phyloP scores from a whole-genome alignment of 2,888 invertebrate genomes.

The Ectemnius continuus region DNA sequence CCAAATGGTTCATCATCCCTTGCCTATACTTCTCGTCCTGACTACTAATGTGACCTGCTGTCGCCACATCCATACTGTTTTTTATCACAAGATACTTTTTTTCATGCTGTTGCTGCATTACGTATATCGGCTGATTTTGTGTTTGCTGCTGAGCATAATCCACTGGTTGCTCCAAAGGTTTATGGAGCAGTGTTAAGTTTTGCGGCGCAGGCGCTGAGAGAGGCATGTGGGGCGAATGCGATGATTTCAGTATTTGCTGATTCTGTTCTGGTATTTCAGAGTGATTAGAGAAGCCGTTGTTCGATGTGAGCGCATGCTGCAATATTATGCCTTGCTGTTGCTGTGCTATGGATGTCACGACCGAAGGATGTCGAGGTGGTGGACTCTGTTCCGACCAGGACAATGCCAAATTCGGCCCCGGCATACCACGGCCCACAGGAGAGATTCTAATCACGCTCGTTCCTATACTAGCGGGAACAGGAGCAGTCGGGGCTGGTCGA shows the following conservation, averaged over 20 bases:
- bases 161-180: conserved; percentile 71
- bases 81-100: conserved; percentile 84
- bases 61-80: conserved; percentile 76
- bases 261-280: conserved; percentile 69
- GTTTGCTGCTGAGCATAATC: conserved; percentile 70
- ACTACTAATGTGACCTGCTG: conserved; percentile 74
- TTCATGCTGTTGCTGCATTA: conserved; percentile 79
- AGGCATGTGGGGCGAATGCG: conserved; percentile 70
- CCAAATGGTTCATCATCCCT: conserved; percentile 69
- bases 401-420: conserved; percentile 64
- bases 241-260: conserved; percentile 67
- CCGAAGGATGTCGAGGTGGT: conserved; percentile 73
- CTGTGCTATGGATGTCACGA: conserved; percentile 74
- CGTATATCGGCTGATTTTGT: conserved; percentile 64
- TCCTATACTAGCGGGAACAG: conserved; percentile 76
- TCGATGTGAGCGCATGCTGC: conserved; percentile 78
- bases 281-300: conserved; percentile 71
- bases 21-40: conserved; percentile 78
- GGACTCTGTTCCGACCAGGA: conserved; percentile 74
- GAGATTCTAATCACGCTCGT: conserved; percentile 92
- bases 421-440: conserved; percentile 80
- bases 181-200: conserved; percentile 69
- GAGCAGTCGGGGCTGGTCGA: conserved; percentile 75
- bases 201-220: conserved; percentile 65
- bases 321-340: conserved; percentile 76